These are phyloP conservation scores for Scalopus aquaticus DNA, from an alignment of 2,113 vertebrate species.

Conservation along the genomic window DNA sequence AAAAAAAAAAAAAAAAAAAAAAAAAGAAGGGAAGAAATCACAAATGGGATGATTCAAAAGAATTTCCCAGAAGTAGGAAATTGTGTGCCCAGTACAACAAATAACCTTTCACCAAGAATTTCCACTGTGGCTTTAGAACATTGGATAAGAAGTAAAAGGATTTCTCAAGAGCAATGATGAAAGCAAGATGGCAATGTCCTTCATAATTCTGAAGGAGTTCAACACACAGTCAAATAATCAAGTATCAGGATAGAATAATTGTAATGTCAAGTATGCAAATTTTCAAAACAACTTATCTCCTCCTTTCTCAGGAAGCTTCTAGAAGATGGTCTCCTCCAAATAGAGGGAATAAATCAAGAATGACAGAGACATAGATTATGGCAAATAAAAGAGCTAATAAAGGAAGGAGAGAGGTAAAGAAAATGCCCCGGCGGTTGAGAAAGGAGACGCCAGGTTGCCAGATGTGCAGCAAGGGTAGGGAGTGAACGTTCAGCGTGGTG, in stretches of 20 bases:
- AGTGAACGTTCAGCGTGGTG: neutral
- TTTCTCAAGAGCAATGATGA: neutral
- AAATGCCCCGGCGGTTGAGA: neutral
- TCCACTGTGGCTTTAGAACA: conserved; percentile 29
- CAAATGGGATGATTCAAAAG: neutral
- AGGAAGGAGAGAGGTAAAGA: neutral
- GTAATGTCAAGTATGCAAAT: neutral
- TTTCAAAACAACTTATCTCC: neutral
- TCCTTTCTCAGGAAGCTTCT: conserved; percentile 2
- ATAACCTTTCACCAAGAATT: neutral
- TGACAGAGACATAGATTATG: neutral
- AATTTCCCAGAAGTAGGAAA: neutral
- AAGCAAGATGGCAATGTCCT: neutral
- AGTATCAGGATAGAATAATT: neutral
- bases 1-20: no score
- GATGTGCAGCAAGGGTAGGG: neutral
- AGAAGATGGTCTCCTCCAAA: conserved; percentile 7
- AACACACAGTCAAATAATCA: neutral
- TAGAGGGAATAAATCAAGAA: conserved; percentile 1
- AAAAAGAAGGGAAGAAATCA: neutral
- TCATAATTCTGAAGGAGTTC: neutral
- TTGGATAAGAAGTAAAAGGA: neutral
- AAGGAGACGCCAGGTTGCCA: neutral
- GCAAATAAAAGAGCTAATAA: neutral
- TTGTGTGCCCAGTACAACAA: neutral